Evolutionary conservation across 2,888 invertebrate species (phyloP), one percentile per base, ranked within the genome.

Genomic region (Lasioglossum marginatum): DNA sequence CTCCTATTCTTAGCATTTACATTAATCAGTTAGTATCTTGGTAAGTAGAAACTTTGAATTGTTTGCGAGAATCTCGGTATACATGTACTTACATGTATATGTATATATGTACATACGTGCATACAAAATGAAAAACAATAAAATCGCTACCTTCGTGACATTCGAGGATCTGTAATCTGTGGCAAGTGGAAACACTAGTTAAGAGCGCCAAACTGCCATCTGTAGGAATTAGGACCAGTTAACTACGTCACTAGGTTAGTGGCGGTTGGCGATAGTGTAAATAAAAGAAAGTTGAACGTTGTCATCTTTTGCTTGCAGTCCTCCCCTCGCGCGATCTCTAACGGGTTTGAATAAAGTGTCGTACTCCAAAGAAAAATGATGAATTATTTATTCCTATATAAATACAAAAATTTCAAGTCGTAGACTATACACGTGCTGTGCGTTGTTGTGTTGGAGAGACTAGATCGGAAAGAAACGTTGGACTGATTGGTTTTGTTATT

Each of bases 141-240:
- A 82, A 71, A 75, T 34, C 37, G 60, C 79, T 82, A 75, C 31
- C 23, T 79, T 79, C 57, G 40, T 77, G 45, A 74, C 80, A 40
- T 45, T 52, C 48, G 31, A 78, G 48, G 23, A 52, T 63, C 63
- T 31, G 63, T 63, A 57, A 57, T 57, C 52, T 52, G 52, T 52
- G 52, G 48, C 48, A 16, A 45, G 45, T 45, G 16, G 45, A 14
- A 45, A 14, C 14, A 43, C 43, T 40, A 43, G 43, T 37, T 3
- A 4, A 40, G 10, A 40, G 10, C 10, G 40, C 40, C 12, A 43
- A 43, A 43, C 43, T 43, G 43, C 43, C 43, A 43, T 43, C 43
- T 43, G 14, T 43, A 43, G 43, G 43, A 43, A 43, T 14, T 43
- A 43, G 43, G 12, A 43, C 43, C 43, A 43, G 45, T 52, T 52